Evolutionary conservation across 2,113 vertebrate species (phyloP).

Genomic region (Gallinago paraguaiae): DNA sequence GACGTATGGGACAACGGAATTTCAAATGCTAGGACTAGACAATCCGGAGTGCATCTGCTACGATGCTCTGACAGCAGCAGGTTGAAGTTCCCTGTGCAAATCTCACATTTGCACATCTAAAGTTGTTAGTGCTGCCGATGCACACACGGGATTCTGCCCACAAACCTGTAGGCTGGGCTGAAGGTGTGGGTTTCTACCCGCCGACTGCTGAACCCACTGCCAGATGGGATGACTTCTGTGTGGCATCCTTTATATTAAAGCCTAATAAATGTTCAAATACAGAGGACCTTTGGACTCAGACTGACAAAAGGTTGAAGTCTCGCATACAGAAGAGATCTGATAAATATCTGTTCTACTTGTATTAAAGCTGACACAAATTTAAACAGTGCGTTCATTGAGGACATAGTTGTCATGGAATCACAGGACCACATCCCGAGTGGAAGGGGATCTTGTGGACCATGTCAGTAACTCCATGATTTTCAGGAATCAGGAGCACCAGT

Average conservation of each 20-base stretch:
- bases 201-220: neutral
- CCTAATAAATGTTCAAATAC: neutral
- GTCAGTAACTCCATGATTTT: neutral
- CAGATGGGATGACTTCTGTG: neutral
- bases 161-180: neutral
- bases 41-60: fast-evolving
- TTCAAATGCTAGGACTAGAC: no score
- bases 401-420: fast-evolving
- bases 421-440: fast-evolving
- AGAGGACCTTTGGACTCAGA: neutral
- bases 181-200: neutral
- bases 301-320: neutral
- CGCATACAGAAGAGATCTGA: fast-evolving
- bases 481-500: neutral
- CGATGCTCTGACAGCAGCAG: fast-evolving
- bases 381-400: neutral
- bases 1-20: neutral
- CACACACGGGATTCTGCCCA: fast-evolving
- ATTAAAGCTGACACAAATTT: neutral
- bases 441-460: neutral
- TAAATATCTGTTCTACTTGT: neutral
- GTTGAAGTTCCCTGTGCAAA: fast-evolving
- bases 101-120: fast-evolving
- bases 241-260: neutral
- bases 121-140: fast-evolving